Evolutionary conservation across 1,140 invertebrate genomes (phyloP), one percentile per base, ranked within the genome.

Genomic region (Drosophila pseudoananassae): DNA sequence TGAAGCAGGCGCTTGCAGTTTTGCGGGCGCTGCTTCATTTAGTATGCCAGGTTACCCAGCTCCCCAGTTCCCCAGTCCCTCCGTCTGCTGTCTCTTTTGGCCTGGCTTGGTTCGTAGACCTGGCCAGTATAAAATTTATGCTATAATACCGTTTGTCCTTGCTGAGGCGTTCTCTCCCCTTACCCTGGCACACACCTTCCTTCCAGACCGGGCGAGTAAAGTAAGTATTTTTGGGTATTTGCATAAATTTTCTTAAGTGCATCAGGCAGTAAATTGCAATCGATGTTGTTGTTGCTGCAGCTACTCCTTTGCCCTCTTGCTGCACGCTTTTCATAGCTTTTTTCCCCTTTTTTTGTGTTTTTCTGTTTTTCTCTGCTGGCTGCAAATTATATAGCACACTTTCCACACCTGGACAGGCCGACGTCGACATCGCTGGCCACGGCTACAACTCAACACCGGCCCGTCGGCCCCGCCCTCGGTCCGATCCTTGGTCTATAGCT

Each of bases 231-330:
- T 90, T 90, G 87, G 87, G 87, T 90, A 90, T 90, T 90, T 90
- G 87, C 87, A 90, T 90, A 90, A 90, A 90, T 90, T 90, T 90
- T 85, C 87, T 87, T 90, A 90, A 90, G 87, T 90, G 87, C 87
- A 90, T 90, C 85, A 90, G 80, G 81, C 87, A 90, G 87, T 90
- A 90, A 90, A 90, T 90, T 88, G 83, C 83, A 88, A 88, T 88
- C 83, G 83, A 88, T 89, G 83, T 88, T 88, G 83, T 88, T 76
- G 54, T 60, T 63, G 74, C 59, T 79, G 72, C 47, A 55, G 61
- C 65, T 75, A 54, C 47, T 80, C 73, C 53, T 74, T 77, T 55
- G 55, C 59, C 59, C 43, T 31, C 60, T 38, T 66, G 63, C 64
- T 57, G 74, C 82, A 77, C 60, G 82, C 69, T 87, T 66, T 78